These are phyloP conservation scores for Halictus quadricinctus DNA, from an alignment of 2,888 invertebrate species.

Conservation along the genomic window DNA sequence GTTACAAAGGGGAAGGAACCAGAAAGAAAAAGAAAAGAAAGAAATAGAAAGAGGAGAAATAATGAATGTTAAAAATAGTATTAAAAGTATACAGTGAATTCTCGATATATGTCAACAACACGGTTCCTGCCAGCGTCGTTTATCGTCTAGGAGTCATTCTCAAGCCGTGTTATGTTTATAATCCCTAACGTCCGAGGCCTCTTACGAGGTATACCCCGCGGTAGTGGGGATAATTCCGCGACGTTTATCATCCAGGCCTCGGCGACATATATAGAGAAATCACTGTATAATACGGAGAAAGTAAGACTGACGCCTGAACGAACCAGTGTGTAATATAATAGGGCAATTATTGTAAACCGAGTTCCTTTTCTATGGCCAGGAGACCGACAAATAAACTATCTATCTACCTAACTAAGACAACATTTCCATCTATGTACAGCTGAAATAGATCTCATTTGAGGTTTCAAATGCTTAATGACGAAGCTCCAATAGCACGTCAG, in stretches of 20 bases:
- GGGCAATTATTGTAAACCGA: neutral
- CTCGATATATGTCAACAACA: too few relatives aligned
- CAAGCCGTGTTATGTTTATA: too few relatives aligned
- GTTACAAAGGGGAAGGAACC: too few relatives aligned
- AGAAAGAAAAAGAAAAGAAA: neutral
- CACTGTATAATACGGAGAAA: neutral
- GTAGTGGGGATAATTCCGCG: too few relatives aligned
- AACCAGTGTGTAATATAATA: neutral
- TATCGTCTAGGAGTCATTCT: too few relatives aligned
- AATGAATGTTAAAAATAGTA: neutral
- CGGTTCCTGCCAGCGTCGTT: too few relatives aligned
- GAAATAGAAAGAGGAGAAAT: neutral
- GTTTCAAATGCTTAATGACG: neutral
- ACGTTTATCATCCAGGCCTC: too few relatives aligned
- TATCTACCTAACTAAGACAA: neutral
- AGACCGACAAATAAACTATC: neutral
- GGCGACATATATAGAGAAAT: too few relatives aligned
- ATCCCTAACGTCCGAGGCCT: too few relatives aligned
- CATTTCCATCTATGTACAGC: neutral
- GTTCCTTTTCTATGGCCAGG: conserved; percentile 1
- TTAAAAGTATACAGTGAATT: too few relatives aligned
- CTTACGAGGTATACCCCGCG: too few relatives aligned
- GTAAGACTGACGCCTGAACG: neutral
- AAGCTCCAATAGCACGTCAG: neutral
- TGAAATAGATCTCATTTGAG: conserved; percentile 5